phyloP scores from a whole-genome alignment of 2,888 invertebrate species.

The Chrysolina oricalcia region DNA sequence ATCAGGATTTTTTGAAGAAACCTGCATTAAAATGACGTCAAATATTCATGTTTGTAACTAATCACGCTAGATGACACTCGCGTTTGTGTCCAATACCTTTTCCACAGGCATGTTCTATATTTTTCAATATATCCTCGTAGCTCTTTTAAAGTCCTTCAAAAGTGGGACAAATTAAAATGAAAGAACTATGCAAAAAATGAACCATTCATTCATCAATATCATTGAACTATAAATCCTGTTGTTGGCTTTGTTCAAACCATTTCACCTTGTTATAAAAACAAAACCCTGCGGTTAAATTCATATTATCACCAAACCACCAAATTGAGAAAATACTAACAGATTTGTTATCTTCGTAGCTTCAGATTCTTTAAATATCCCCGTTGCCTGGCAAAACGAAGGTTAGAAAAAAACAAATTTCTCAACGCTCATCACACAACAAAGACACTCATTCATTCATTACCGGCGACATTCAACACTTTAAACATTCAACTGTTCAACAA shows the following conservation, averaged over 20 bases:
- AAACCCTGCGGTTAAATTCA: not conserved
- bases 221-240: not conserved
- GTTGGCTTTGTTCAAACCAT: not conserved
- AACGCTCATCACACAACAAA: conserved; percentile 15
- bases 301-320: not conserved
- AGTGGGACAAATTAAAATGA: too few species aligned
- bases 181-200: too few species aligned
- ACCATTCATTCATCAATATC: not conserved
- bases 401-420: conserved; percentile 3
- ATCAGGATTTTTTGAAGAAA: too few species aligned
- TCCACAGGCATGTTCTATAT: too few species aligned
- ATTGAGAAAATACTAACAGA: not conserved
- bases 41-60: too few species aligned
- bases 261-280: not conserved
- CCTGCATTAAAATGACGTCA: too few species aligned
- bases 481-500: conserved; percentile 17
- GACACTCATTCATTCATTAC: conserved; percentile 20
- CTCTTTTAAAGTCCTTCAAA: too few species aligned
- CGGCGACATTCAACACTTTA: conserved; percentile 31
- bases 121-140: too few species aligned
- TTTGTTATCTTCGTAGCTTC: not conserved
- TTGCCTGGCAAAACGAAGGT: not conserved
- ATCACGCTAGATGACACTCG: too few species aligned
- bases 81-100: too few species aligned
- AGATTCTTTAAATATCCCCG: conserved; percentile 9